A percentile compares a stretch with the other conserved stretches of the same genome.
phyloP scores from a whole-genome alignment of 2,888 invertebrate genomes.

The Lepetodrilus schrolli region DNA sequence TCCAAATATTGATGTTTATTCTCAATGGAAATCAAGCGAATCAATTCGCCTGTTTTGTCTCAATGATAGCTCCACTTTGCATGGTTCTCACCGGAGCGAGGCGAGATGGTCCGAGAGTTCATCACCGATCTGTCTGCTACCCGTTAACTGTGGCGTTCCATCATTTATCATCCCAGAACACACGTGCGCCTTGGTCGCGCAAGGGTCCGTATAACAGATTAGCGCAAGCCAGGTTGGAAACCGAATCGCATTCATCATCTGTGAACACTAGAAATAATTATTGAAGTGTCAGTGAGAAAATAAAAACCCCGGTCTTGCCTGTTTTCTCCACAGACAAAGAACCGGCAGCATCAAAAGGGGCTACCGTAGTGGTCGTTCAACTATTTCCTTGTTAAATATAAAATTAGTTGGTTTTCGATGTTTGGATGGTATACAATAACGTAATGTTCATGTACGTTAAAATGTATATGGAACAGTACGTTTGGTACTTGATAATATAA shows the following conservation, averaged over 20 bases:
- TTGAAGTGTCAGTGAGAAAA: constrained; percentile 26
- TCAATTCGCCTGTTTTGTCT: neutral
- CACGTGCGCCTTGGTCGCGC: constrained; percentile 5
- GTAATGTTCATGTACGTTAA: no score
- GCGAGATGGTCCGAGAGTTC: neutral
- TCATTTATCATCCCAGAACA: constrained; percentile 26
- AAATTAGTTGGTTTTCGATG: no score
- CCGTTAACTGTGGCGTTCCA: neutral
- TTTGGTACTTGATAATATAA: no score
- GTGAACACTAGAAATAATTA: constrained; percentile 19
- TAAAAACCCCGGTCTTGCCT: neutral
- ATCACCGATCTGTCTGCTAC: neutral
- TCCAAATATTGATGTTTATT: constrained; percentile 22
- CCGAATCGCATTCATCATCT: constrained; percentile 26
- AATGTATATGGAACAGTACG: no score
- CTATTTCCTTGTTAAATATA: no score
- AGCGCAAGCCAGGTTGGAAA: constrained; percentile 24
- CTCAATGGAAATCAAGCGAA: constrained; percentile 22
- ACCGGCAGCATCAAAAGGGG: no score
- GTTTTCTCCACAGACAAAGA: constrained; percentile 14
- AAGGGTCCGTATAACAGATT: neutral
- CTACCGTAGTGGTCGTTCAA: no score
- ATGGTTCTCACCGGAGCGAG: neutral
- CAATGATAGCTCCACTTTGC: constrained; percentile 21
- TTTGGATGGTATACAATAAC: no score